phyloP scores from a whole-genome alignment of 2,113 vertebrate species.

The Columba livia region DNA sequence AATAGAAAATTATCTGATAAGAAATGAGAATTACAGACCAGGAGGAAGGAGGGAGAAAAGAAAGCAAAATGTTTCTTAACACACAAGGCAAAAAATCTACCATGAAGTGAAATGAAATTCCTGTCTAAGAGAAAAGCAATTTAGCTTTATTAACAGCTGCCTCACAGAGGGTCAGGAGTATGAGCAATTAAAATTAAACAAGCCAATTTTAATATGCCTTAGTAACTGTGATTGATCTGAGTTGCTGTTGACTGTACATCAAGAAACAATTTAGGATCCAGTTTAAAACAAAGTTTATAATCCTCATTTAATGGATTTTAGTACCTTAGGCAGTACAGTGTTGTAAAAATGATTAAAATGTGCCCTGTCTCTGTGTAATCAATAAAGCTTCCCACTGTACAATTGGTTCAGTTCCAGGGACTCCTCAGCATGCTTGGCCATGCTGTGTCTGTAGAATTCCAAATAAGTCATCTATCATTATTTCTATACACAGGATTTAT shows the following conservation, averaged over 20 bases:
- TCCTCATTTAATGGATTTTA: slow-evolving; percentile 75
- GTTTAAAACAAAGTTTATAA: slow-evolving; percentile 75
- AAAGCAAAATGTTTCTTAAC: not conserved
- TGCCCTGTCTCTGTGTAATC: slow-evolving; percentile 73
- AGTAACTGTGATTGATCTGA: slow-evolving; percentile 69
- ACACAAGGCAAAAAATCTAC: not conserved
- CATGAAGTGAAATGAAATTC: slow-evolving; percentile 35
- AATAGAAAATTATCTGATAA: not conserved
- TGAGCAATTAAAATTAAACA: slow-evolving; percentile 74
- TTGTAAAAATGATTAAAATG: slow-evolving; percentile 79
- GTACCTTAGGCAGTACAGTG: slow-evolving; percentile 69
- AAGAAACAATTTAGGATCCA: slow-evolving; percentile 69
- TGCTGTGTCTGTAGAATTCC: slow-evolving; percentile 70
- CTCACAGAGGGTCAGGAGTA: slow-evolving; percentile 49
- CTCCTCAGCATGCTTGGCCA: slow-evolving; percentile 50
- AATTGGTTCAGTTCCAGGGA: slow-evolving; percentile 66
- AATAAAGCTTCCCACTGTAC: slow-evolving; percentile 75
- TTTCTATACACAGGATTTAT: slow-evolving; percentile 70
- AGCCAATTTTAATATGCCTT: slow-evolving; percentile 69
- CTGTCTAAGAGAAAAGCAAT: slow-evolving; percentile 51
- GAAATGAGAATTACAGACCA: not conserved
- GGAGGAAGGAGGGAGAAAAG: not conserved
- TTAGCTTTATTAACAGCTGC: slow-evolving; percentile 57
- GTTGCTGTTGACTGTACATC: slow-evolving; percentile 67
- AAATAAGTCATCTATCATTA: slow-evolving; percentile 75